phyloP scores from a whole-genome alignment of 2,113 vertebrate species.

The Paradisaea rubra region DNA sequence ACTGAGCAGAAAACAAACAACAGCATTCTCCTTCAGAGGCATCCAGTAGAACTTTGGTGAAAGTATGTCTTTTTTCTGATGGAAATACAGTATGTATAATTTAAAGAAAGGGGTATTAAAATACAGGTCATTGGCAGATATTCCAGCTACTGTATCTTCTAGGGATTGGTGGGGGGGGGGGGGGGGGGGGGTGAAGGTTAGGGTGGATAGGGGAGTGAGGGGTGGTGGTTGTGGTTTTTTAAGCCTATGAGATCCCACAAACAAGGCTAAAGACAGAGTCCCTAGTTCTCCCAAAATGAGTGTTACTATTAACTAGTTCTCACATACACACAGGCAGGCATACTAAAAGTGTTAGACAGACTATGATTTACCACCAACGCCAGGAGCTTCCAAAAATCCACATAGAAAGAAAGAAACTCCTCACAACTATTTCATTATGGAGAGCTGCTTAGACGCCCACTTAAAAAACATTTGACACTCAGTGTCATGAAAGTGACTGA shows the following conservation, averaged over 20 bases:
- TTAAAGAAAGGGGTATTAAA: background rate
- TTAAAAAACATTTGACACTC: background rate
- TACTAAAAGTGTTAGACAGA: background rate
- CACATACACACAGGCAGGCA: background rate
- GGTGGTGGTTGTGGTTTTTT: background rate
- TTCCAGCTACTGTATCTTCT: background rate
- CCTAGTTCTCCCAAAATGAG: background rate
- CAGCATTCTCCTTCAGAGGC: background rate
- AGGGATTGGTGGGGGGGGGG: rapidly evolving
- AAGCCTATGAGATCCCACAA: background rate
- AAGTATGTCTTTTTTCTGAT: background rate
- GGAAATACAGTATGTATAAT: background rate
- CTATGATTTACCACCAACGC: background rate
- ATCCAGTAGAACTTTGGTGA: background rate
- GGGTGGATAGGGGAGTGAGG: background rate
- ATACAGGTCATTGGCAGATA: background rate
- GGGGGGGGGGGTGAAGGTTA: rapidly evolving
- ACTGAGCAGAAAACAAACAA: background rate
- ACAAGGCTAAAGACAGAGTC: background rate
- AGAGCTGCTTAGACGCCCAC: background rate
- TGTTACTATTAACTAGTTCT: background rate
- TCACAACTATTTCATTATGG: background rate
- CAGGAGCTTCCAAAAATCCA: background rate
- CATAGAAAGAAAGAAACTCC: background rate
- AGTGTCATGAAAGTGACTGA: background rate